Evolutionary conservation across 2,113 vertebrate species (phyloP).

Genomic region (Alligator mississippiensis): DNA sequence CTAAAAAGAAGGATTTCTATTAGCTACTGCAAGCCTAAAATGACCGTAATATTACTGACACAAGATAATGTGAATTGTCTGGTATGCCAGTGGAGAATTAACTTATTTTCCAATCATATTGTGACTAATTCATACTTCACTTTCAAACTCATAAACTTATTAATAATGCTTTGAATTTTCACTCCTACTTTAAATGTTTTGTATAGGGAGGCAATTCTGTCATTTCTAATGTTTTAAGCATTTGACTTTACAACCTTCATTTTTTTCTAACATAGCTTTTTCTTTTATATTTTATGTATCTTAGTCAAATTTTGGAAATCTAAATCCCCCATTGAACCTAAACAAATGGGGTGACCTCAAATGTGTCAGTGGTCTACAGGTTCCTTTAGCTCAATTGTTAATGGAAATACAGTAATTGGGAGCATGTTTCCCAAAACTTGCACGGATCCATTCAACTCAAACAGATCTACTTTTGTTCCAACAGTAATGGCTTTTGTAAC

Average conservation of each 20-base stretch:
- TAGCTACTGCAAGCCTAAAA: slow-evolving; percentile 36
- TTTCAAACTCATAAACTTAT: background rate
- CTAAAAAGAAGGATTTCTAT: background rate
- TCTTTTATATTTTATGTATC: background rate
- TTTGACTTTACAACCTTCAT: background rate
- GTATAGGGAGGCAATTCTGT: background rate
- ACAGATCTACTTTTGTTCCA: background rate
- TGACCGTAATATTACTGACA: slow-evolving; percentile 20
- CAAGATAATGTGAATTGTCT: background rate
- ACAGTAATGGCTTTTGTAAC: background rate
- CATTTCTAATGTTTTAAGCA: background rate
- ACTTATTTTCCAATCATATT: background rate
- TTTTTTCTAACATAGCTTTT: background rate
- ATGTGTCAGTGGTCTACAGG: background rate
- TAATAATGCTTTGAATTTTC: slow-evolving; percentile 1
- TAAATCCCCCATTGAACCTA: background rate
- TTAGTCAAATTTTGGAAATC: background rate
- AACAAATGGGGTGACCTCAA: background rate
- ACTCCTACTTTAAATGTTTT: background rate
- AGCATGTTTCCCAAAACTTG: background rate
- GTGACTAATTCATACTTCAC: background rate
- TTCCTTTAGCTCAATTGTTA: too few species aligned
- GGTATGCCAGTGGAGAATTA: background rate
- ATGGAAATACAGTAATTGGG: background rate
- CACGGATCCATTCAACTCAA: background rate